Percentiles rank a stretch among this genome's conserved stretches.
These are phyloP conservation scores for Drosophila suboccidentalis DNA, from an alignment of 2,888 invertebrate species.

Conservation along the genomic window DNA sequence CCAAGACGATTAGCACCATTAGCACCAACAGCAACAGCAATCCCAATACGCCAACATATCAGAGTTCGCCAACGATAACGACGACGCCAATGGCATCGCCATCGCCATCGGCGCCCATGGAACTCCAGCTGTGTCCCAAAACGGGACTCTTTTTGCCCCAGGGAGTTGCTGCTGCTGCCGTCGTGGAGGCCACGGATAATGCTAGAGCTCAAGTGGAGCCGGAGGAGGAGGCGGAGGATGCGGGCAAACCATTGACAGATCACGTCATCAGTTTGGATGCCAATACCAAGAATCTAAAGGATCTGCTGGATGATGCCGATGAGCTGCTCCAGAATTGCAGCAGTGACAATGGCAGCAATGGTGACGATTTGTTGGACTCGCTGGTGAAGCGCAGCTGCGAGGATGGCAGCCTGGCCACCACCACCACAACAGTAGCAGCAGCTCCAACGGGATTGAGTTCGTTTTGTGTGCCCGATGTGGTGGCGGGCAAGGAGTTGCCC, in stretches of 20 bases:
- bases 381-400: conserved; percentile 88
- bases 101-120: conserved; percentile 49
- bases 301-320: conserved; percentile 84
- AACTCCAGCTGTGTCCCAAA: conserved; percentile 82
- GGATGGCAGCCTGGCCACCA: conserved; percentile 87
- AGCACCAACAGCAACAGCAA: conserved; percentile 43
- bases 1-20: conserved; percentile 53
- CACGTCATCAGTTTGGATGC: conserved; percentile 71
- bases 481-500: conserved; percentile 87
- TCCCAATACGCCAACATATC: conserved; percentile 71
- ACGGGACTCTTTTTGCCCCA: conserved; percentile 83
- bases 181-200: conserved; percentile 6
- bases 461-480: conserved; percentile 64
- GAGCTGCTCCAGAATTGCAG: conserved; percentile 83
- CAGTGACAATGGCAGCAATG: conserved; percentile 85
- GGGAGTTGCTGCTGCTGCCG: conserved; percentile 17
- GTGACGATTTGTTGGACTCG: conserved; percentile 87
- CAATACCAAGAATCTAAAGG: conserved; percentile 84
- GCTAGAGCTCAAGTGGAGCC: conserved; percentile 1
- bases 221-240: neutral
- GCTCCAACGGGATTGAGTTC: conserved; percentile 48
- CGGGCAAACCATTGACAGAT: conserved; percentile 15
- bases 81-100: conserved; percentile 1
- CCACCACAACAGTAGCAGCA: conserved; percentile 42
- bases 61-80: conserved; percentile 13